phyloP scores from a whole-genome alignment of 2,113 vertebrate species.

The Balaenoptera acutorostrata region DNA sequence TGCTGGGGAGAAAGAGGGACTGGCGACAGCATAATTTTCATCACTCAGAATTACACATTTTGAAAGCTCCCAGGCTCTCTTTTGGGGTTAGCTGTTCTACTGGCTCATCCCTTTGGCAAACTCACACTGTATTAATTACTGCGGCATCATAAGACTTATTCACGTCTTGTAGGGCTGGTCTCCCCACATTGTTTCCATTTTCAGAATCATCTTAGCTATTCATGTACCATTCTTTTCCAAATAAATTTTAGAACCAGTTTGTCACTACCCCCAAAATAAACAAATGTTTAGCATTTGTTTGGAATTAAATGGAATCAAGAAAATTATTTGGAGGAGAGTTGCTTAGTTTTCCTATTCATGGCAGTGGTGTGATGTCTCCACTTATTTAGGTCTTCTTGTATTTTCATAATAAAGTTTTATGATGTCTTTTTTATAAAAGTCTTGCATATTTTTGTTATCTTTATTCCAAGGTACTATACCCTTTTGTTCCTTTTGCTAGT shows the following conservation, averaged over 20 bases:
- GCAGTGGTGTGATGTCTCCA: not conserved
- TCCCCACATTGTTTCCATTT: not conserved
- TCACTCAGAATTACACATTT: not conserved
- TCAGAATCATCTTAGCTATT: not conserved
- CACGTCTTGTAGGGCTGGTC: rapidly evolving
- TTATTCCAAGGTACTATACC: not conserved
- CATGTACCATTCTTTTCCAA: not conserved
- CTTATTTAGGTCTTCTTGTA: not conserved
- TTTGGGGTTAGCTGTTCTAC: not conserved
- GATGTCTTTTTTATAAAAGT: not conserved
- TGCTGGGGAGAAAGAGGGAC: not conserved
- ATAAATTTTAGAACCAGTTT: not conserved
- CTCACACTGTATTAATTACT: not conserved
- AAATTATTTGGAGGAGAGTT: not conserved
- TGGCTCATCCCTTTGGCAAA: not conserved
- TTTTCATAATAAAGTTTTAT: not conserved
- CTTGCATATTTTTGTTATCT: not conserved
- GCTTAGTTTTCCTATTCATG: not conserved
- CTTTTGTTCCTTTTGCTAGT: not conserved
- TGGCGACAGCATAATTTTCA: not conserved
- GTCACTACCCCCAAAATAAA: not conserved
- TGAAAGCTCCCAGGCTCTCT: not conserved
- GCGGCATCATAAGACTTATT: rapidly evolving
- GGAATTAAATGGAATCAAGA: not conserved
- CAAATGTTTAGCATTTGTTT: not conserved